These are phyloP conservation scores for Phyllopteryx taeniolatus DNA, from an alignment of 2,113 vertebrate species.

Conservation along the genomic window DNA sequence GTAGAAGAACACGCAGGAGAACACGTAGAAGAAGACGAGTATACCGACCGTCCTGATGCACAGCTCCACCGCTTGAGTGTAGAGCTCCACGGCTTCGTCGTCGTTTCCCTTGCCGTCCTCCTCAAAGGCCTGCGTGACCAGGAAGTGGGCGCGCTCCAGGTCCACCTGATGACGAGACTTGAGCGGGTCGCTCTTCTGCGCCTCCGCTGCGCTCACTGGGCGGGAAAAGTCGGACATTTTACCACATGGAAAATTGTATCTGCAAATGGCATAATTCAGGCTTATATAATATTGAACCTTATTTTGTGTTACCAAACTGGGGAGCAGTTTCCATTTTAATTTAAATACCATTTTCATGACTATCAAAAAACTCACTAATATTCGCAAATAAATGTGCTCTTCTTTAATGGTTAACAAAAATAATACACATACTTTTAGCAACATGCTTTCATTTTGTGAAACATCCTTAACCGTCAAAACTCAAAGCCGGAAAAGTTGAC, in stretches of 20 bases:
- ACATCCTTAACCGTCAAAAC: not conserved
- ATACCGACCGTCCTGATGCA: conserved; percentile 89
- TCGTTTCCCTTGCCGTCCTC: conserved; percentile 91
- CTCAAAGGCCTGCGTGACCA: conserved; percentile 96
- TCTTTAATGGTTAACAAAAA: no score
- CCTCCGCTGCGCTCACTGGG: conserved; percentile 76
- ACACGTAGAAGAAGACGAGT: not conserved
- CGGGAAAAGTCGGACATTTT: not conserved
- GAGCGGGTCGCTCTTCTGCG: conserved; percentile 86
- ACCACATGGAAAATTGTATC: not conserved
- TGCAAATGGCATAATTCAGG: not conserved
- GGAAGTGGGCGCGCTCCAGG: conserved; percentile 91
- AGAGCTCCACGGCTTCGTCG: conserved; percentile 92
- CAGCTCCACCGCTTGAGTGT: conserved; percentile 94
- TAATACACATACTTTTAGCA: not conserved
- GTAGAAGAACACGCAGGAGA: not conserved
- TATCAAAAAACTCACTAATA: not conserved
- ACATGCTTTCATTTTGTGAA: not conserved
- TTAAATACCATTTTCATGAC: no score
- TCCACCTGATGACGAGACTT: conserved; percentile 94
- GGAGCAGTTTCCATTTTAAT: not conserved
- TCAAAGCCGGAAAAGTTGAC: not conserved
- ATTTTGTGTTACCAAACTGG: not conserved
- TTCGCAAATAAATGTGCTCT: not conserved
- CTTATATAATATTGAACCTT: not conserved